Evolutionary conservation across 2,797 vertebrate genomes (phyloP), one percentile per base, ranked within the genome.

Genomic region (Anisognathus igniventris): DNA sequence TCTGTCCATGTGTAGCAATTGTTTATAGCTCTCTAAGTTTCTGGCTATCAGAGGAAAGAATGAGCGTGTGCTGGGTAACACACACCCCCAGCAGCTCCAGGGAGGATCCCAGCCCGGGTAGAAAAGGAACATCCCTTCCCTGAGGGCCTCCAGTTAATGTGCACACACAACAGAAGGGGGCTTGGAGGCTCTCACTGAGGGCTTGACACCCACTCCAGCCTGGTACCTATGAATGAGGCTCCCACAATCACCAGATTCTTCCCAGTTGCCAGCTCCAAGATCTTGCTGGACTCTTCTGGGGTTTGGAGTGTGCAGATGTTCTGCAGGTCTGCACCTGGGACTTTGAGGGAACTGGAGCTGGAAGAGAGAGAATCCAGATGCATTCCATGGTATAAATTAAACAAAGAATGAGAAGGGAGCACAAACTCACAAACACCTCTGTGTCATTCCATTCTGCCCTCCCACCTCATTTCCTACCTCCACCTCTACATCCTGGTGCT

Each of bases 141-240:
- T 1, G 4, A 81, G 44, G 50, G 73, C 75, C 60, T 37, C 20
- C 6, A 14, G 33, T 56, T 53, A 24, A 44, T 8, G 73, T 62
- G 47, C 30, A 56, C 28, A 10, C 0, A 0, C 4, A n/a, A 14
- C n/a, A 51, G 30, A 51, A 82, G 42, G 17, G 48, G 53, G 16
- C 64, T 86, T 81, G 56, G 27, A n/a, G 51, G 75, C 58, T 56
- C 5, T 54, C 37, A 5, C 16, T 37, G 72, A 10, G 47, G 57
- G 7, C 37, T 64, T 30, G 68, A 22, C 53, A 40, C 18, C 84
- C 35, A 11, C 57, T 82, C 51, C 65, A 62, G 88, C 39, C 61
- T 30, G 21, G 65, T 84, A 99, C 99, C 99, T 97, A 99, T 94
- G 95, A 99, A 99, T 19, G 99, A 99, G 19, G 98, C 97, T 88